Percentiles rank a stretch among this genome's conserved stretches.
phyloP scores from a whole-genome alignment of 1,140 invertebrate genomes.

The Aphelinus certus region DNA sequence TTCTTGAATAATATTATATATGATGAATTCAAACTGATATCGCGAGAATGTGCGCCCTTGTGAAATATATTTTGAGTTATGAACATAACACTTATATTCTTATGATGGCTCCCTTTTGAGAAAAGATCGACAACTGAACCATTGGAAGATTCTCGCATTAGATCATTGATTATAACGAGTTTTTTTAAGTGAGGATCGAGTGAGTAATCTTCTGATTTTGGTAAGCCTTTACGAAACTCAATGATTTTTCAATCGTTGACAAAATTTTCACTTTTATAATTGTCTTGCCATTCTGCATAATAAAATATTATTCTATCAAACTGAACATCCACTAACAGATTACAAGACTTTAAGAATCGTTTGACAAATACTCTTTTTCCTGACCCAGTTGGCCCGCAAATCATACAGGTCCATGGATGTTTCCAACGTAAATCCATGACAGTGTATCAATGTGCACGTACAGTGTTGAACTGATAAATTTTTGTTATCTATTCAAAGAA shows the following conservation, averaged over 20 bases:
- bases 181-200: conserved; percentile 35
- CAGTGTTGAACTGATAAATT: too few relatives aligned
- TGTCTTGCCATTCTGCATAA: conserved; percentile 26
- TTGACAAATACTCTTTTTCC: conserved; percentile 16
- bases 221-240: conserved; percentile 36
- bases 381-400: not conserved
- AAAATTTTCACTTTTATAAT: conserved; percentile 1
- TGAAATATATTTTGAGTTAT: conserved; percentile 61
- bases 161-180: conserved; percentile 52
- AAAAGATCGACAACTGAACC: conserved; percentile 56
- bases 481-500: too few relatives aligned
- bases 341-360: conserved; percentile 1
- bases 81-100: conserved; percentile 60
- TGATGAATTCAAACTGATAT: conserved; percentile 56
- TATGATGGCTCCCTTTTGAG: conserved; percentile 57
- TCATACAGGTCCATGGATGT: not conserved
- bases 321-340: not conserved
- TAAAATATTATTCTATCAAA: conserved; percentile 25
- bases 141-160: conserved; percentile 54
- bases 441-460: not conserved
- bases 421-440: not conserved
- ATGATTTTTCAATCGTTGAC: not conserved
- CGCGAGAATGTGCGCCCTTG: conserved; percentile 52
- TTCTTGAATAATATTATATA: conserved; percentile 61
- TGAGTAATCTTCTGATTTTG: conserved; percentile 27